Evolutionary conservation across 2,797 vertebrate species (phyloP), one percentile per base, ranked within the genome.

Genomic region (Macroramphosus scolopax): DNA sequence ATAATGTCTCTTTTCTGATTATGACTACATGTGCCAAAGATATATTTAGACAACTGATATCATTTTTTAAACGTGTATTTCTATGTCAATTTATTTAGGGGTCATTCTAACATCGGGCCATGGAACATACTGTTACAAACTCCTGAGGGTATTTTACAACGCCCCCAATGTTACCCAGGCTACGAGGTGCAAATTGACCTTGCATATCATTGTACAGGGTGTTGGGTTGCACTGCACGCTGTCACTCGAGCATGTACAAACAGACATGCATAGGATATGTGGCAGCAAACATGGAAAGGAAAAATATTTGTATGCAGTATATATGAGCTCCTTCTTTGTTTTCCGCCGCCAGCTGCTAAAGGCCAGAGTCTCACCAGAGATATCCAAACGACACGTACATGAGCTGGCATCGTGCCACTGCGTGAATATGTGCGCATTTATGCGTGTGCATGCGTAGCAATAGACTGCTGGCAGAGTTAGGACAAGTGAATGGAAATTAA

Each of bases 131-230:
- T n/a, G n/a, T n/a, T n/a, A n/a, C n/a, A 6, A 46, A 51, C 50
- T 70, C 61, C 48, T 44, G 8, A 18, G 51, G 26, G 45, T 55
- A 32, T 66, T 66, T 65, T 66, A 63, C 70, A 61, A 40, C n/a
- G n/a, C 52, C 52, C 29, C 12, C 43, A 18, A 44, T 54, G 68
- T 60, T 62, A 59, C 50, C 68, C 59, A 44, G 50, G 43, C 57
- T 25, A 37, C 43, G 65, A 86, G 55, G 81, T 73, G 80, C 65
- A 83, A 68, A 83, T 62, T 79, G 77, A 84, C 82, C 78, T 83
- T 72, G 58, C 68, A 60, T 73, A 63, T 73, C 64, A 49, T 47
- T 50, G 71, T n/a, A 14, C 57, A 13, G 43, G 62, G 75, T 75
- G 57, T 83, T 41, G 35, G 40, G 59, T 84, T 83, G 56, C 77